Percentiles rank a stretch among this genome's conserved stretches.
Evolutionary conservation across 35 echinoderm and acorn worm genomes (phyloP).

Genomic region (Ophiothrix spiculata): DNA sequence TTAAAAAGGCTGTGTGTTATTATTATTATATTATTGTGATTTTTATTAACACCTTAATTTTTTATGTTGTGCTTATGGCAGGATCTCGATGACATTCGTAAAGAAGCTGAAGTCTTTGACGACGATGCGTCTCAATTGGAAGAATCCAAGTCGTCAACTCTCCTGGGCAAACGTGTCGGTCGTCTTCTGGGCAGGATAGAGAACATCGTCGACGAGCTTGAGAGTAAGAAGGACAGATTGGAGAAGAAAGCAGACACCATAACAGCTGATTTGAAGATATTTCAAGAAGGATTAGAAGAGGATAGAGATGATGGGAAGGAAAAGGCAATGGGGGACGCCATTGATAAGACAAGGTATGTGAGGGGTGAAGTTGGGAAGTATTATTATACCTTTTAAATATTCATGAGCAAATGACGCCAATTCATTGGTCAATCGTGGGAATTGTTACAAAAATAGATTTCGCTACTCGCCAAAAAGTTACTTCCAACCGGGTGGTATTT

Average conservation of each 20-base stretch:
- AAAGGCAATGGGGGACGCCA: background rate
- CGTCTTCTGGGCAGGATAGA: constrained; percentile 73
- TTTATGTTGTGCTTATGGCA: background rate
- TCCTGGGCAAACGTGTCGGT: constrained; percentile 80
- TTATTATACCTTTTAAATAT: background rate
- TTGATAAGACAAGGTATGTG: background rate
- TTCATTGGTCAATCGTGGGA: too few species aligned
- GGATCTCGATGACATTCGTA: constrained; percentile 88
- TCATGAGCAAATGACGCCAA: too few species aligned
- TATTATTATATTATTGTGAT: too few species aligned
- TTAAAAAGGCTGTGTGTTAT: too few species aligned
- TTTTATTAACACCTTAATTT: background rate
- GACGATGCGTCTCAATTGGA: constrained; percentile 36
- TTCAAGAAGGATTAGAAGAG: constrained; percentile 1
- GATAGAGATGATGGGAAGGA: constrained; percentile 26
- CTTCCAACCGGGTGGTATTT: too few species aligned
- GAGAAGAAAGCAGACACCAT: constrained; percentile 38
- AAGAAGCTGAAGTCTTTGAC: constrained; percentile 50
- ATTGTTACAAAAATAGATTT: too few species aligned
- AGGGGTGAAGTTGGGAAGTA: too few species aligned
- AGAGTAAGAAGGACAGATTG: constrained; percentile 41
- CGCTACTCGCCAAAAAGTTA: too few species aligned
- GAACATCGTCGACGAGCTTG: constrained; percentile 76
- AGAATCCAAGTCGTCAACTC: constrained; percentile 75
- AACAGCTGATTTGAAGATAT: constrained; percentile 30